phyloP scores from a whole-genome alignment of 2,113 vertebrate genomes.

The Nyctereutes procyonoides region DNA sequence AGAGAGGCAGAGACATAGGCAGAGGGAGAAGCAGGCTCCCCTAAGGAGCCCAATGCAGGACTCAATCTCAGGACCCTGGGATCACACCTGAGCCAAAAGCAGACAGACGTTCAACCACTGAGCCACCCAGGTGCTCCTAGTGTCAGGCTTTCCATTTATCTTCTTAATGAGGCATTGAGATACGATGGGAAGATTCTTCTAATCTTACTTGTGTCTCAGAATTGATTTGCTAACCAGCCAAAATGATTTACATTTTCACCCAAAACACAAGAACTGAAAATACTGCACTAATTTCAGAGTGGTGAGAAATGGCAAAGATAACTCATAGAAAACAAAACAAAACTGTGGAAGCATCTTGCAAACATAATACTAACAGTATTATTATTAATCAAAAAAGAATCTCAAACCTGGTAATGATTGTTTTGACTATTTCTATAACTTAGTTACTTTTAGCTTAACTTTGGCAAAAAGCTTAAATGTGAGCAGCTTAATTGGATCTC shows the following conservation, averaged over 20 bases:
- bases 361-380: neutral
- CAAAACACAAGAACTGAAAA: slow-evolving; percentile 16
- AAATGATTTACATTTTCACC: neutral
- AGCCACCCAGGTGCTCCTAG: neutral
- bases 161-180: neutral
- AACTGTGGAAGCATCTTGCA: neutral
- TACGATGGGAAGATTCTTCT: neutral
- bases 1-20: too few relatives aligned
- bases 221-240: neutral
- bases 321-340: neutral
- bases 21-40: too few relatives aligned
- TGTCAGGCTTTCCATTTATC: neutral
- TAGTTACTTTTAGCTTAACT: slow-evolving; percentile 24
- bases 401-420: neutral
- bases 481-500: neutral
- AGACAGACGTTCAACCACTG: too few relatives aligned
- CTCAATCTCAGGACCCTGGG: too few relatives aligned
- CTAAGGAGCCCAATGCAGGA: too few relatives aligned
- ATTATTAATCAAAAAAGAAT: neutral
- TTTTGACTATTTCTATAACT: slow-evolving; percentile 40
- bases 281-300: neutral
- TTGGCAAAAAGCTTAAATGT: neutral
- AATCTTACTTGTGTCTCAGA: neutral
- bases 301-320: neutral
- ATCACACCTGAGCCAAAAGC: too few relatives aligned